Base-by-base conservation (phyloP, 30 jellyfish, hydroid and myxozoan species). In the Morbakka virulenta region DNA sequence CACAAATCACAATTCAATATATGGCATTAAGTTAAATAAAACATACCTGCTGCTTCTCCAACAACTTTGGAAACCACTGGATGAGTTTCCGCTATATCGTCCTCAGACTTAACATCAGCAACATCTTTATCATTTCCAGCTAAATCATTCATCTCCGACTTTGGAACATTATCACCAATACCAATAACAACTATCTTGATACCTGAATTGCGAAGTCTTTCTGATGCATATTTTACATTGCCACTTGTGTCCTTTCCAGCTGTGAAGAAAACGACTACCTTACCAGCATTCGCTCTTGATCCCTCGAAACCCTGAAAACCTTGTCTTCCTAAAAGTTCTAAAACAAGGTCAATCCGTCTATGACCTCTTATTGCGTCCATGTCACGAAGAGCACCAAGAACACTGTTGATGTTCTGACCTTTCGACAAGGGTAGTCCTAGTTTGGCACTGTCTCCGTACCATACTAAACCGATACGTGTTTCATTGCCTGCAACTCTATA, bases 201-300 rank as follows among this genome's bases (percentile, higher is more conserved):
- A n/a, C 80, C 71, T 31, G n/a, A 24, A 22, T 12, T 14, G 2
- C 32, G 0, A 52, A 77, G 30, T 28, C 35, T 26, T 24, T 34
- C 74, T 3, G 81, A n/a, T n/a, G n/a, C n/a, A n/a, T n/a, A n/a
- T n/a, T n/a, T n/a, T n/a, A n/a, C n/a, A n/a, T n/a, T n/a, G n/a
- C n/a, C n/a, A n/a, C n/a, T n/a, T 0, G 32, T 62, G 17, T 20
- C 66, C 11, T 52, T 66, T 11, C 96, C 96, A 33, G 62, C 62
- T 36, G 72, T n/a, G 23, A 82, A 13, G 28, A 67, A 33, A 48
- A 86, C 66, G 32, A 86, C 66, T 12, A 70, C 87, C n/a, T 79
- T 74, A 21, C 93, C 93, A 1, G 82, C 83, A 31, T 57, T 32
- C 28, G 57, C 31, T 0, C 75, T 20, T 2, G 33, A 6, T 2